Percentiles rank a stretch among this genome's conserved stretches.
These are phyloP conservation scores for Sialis fuliginosa DNA, from an alignment of 2,888 invertebrate genomes.

Conservation along the genomic window DNA sequence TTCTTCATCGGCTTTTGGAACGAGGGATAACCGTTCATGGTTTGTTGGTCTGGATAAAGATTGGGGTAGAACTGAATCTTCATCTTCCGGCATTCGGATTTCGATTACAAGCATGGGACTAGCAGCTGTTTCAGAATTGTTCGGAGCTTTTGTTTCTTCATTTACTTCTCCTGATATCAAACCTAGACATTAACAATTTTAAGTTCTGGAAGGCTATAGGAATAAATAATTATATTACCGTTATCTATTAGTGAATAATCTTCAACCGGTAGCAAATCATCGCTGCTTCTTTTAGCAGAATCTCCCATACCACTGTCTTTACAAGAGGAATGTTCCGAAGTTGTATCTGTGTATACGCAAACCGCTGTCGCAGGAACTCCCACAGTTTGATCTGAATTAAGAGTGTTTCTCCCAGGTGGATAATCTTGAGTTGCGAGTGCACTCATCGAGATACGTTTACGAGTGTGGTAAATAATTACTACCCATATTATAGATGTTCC, in stretches of 20 bases:
- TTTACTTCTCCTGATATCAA: too few species aligned
- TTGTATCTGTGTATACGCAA: slow-evolving; percentile 39
- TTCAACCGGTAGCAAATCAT: slow-evolving; percentile 21
- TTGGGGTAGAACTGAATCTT: neutral
- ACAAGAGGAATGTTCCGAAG: slow-evolving; percentile 57
- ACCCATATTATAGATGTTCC: slow-evolving; percentile 87
- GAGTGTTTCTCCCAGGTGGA: slow-evolving; percentile 26
- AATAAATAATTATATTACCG: slow-evolving; percentile 9
- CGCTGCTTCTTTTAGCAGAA: slow-evolving; percentile 54
- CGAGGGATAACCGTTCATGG: slow-evolving; percentile 1
- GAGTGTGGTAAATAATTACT: slow-evolving; percentile 72
- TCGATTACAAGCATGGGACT: neutral
- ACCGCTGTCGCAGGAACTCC: slow-evolving; percentile 12
- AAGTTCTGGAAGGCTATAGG: neutral
- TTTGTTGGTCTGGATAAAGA: slow-evolving; percentile 1
- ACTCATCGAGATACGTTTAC: slow-evolving; percentile 35
- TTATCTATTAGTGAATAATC: slow-evolving; percentile 18
- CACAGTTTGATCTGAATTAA: slow-evolving; percentile 13
- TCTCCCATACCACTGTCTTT: slow-evolving; percentile 71
- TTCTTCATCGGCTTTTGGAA: too few species aligned
- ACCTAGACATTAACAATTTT: neutral
- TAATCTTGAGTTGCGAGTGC: slow-evolving; percentile 19
- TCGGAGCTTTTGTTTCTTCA: too few species aligned
- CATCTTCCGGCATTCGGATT: neutral
- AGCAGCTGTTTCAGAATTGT: too few species aligned